Percentiles rank a stretch among this genome's conserved stretches.
These are phyloP conservation scores for Tokudaia muenninki DNA, from an alignment of 2,797 vertebrate species.

Conservation along the genomic window DNA sequence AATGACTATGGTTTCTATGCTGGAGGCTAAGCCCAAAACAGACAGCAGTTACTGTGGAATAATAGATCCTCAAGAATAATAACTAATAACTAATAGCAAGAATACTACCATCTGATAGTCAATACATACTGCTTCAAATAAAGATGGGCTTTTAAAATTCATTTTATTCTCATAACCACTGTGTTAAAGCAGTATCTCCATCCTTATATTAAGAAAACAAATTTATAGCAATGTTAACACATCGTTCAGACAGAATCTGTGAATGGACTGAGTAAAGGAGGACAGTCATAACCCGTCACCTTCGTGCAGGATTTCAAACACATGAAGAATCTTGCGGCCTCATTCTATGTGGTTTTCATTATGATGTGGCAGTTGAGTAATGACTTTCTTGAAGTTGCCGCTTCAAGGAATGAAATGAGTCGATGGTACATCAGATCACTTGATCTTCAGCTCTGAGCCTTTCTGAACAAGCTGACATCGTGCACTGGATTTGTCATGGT, in stretches of 20 bases:
- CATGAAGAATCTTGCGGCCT: not conserved
- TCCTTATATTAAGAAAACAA: not conserved
- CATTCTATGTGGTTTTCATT: slow-evolving; percentile 24
- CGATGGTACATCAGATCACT: not conserved
- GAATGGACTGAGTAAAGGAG: slow-evolving; percentile 1
- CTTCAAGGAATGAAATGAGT: slow-evolving; percentile 31
- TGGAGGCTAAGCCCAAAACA: not conserved
- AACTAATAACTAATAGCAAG: not conserved
- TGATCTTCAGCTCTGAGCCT: not conserved
- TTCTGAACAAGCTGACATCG: not conserved
- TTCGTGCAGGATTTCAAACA: slow-evolving; percentile 12
- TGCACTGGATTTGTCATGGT: not conserved
- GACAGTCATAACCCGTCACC: not conserved
- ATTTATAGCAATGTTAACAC: not conserved
- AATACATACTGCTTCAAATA: not conserved
- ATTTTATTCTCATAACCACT: not conserved
- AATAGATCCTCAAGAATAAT: not conserved
- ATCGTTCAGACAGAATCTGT: not conserved
- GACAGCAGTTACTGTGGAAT: not conserved
- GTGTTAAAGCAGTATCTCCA: not conserved
- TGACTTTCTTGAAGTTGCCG: not conserved
- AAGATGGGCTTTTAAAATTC: not conserved
- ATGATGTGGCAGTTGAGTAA: not conserved
- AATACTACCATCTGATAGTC: not conserved
- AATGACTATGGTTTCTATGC: not conserved